phyloP scores from a whole-genome alignment of 2,888 invertebrate species.

The Callyntrura sp. region DNA sequence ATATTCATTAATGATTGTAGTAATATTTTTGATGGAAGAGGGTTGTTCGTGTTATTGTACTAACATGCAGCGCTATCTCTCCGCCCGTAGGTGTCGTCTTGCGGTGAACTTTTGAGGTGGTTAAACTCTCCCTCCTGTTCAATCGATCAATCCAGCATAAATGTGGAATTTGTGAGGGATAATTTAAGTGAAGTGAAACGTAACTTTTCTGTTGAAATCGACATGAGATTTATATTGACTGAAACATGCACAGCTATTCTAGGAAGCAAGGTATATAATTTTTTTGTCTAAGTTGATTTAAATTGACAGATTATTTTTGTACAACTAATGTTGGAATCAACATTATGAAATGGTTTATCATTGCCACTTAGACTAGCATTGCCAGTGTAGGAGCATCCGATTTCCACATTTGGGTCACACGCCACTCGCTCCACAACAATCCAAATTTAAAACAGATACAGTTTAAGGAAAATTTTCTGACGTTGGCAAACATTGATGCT shows the following conservation, averaged over 20 bases:
- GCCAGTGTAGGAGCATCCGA: constrained; percentile 22
- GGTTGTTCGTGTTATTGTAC: not conserved
- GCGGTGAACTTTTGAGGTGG: constrained; percentile 60
- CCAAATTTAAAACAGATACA: constrained; percentile 5
- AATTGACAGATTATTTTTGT: no score
- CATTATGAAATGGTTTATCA: not conserved
- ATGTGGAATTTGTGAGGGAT: constrained; percentile 57
- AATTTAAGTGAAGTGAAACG: constrained; percentile 52
- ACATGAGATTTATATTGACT: constrained; percentile 67
- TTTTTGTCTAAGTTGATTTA: no score
- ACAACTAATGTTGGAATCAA: no score
- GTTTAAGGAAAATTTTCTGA: constrained; percentile 69
- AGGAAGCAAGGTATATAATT: constrained; percentile 60
- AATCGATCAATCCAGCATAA: constrained; percentile 44
- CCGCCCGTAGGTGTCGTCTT: not conserved
- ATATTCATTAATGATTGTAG: not conserved
- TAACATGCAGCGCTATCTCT: not conserved
- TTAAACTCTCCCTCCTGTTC: constrained; percentile 55
- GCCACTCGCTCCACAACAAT: constrained; percentile 5
- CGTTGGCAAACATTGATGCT: constrained; percentile 71
- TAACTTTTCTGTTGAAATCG: constrained; percentile 69
- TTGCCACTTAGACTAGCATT: constrained; percentile 28
- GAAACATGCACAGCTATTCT: constrained; percentile 55
- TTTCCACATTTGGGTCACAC: constrained; percentile 53
- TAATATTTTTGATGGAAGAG: not conserved